These are phyloP conservation scores for Ichneumon xanthorius DNA, from an alignment of 2,888 invertebrate genomes.

Conservation along the genomic window DNA sequence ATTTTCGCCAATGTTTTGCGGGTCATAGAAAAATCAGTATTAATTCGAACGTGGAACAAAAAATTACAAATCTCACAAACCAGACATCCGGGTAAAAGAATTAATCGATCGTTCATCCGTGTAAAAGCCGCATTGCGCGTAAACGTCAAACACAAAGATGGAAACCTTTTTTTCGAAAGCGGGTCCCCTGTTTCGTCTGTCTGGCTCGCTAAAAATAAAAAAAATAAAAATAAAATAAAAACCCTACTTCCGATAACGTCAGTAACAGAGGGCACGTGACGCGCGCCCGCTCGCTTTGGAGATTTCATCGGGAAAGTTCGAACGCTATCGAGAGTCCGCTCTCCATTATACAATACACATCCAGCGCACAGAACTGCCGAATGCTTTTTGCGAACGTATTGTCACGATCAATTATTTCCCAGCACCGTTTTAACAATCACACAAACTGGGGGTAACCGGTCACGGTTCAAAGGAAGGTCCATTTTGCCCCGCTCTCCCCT, in stretches of 20 bases:
- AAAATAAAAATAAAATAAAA: constrained; percentile 63
- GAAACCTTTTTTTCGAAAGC: constrained; percentile 58
- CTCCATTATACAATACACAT: constrained; percentile 43
- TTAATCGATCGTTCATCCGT: constrained; percentile 4
- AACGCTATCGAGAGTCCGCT: constrained; percentile 61
- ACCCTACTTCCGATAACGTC: constrained; percentile 77
- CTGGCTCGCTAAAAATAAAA: constrained; percentile 6
- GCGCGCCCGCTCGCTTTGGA: constrained; percentile 61
- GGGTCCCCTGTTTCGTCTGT: constrained; percentile 20
- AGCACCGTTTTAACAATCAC: background rate
- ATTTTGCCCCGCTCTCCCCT: no score
- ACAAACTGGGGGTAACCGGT: no score
- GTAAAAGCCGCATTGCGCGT: constrained; percentile 60
- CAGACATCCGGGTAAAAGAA: constrained; percentile 3
- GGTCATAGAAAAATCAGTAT: no score
- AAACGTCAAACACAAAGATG: constrained; percentile 66
- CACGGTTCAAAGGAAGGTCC: no score
- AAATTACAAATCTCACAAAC: background rate
- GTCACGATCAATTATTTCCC: background rate
- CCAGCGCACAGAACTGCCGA: background rate
- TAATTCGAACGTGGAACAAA: background rate
- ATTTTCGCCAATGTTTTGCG: no score
- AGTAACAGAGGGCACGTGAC: constrained; percentile 69
- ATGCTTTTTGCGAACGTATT: constrained; percentile 28
- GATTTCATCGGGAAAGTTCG: constrained; percentile 74